Base-by-base conservation (phyloP, 1,140 invertebrate species). In the Drosophila lini region DNA sequence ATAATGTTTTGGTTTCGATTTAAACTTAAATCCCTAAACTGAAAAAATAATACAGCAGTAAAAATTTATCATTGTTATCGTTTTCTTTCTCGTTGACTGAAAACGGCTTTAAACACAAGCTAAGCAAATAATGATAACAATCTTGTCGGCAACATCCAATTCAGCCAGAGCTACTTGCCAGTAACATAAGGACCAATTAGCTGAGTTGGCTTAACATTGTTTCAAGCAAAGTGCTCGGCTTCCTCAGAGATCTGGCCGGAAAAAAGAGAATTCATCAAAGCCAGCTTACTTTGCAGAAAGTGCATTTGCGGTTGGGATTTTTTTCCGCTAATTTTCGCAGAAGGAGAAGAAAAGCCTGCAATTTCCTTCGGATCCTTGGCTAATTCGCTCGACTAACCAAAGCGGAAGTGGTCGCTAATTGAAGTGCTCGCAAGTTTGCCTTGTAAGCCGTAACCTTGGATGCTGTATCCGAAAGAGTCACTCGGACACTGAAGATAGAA, bases 131-230 rank as follows among this genome's bases (percentile, higher is more conserved):
- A 45, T 55, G 38, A 55, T 9, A 61, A 40, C 36, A 68, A 53
- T 48, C 41, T 63, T 19, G 45, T 32, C 44, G 11, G 16, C 63
- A 55, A 15, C 34, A 36, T 48, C 74, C 79, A 68, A 80, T 88
- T 75, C 58, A 80, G 80, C 62, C 69, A 71, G 64, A 44, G 69
- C 38, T 31, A 38, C 40, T 78, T 75, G 52, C 57, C 13, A 47
- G 22, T 9, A 15, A 65, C 80, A 78, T 70, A 81, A 88, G 84
- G 70, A 63, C 78, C 84, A 88, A 88, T 88, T 88, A 88, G 84
- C 45, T 45, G 69, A 57, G 85, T 63, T 68, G 65, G 55, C 61
- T 68, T 53, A 19, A 53, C 62, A 74, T 80, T 59, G 74, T 70
- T 65, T 53, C 36, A 59, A n/a, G 64, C 52, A 58, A 60, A 74